Conservation (phyloP, 2,797 vertebrate genomes). For the Spinibarbus caldwelli region DNA sequence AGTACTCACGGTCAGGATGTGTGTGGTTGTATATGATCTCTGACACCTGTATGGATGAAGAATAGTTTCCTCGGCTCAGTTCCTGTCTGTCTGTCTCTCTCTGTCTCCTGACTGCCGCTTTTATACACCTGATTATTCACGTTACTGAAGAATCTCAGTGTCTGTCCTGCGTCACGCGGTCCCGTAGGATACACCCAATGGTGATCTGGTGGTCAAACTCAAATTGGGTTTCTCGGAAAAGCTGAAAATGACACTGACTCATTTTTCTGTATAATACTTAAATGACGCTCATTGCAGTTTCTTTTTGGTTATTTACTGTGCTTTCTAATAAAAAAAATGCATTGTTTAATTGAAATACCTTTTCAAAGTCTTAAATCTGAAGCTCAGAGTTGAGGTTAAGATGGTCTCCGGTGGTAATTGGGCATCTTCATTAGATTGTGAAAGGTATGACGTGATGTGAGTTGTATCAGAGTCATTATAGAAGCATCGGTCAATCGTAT, state of each 20-base stretch:
- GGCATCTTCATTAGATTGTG: slow-evolving; percentile 54
- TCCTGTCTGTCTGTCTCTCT: background rate
- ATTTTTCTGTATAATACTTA: background rate
- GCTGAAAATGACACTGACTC: slow-evolving; percentile 33
- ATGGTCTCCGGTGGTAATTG: slow-evolving; percentile 10
- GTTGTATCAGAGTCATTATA: slow-evolving; percentile 55
- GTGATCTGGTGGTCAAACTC: slow-evolving; percentile 43
- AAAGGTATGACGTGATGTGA: slow-evolving; percentile 53
- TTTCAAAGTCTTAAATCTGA: background rate
- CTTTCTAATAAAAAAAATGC: background rate
- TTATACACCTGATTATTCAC: slow-evolving; percentile 54
- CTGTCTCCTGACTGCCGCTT: slow-evolving; percentile 18
- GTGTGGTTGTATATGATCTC: slow-evolving; percentile 17
- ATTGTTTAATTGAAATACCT: background rate
- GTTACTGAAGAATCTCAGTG: background rate
- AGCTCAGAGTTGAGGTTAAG: background rate
- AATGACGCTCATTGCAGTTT: background rate
- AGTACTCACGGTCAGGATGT: slow-evolving; percentile 18
- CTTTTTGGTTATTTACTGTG: background rate
- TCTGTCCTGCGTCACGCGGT: slow-evolving; percentile 52
- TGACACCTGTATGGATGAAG: slow-evolving; percentile 20
- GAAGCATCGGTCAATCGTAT: slow-evolving; percentile 58
- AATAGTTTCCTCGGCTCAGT: background rate
- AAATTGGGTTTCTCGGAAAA: slow-evolving; percentile 40
- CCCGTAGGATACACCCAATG: slow-evolving; percentile 31